These are phyloP conservation scores for Loriculus beryllinus DNA, from an alignment of 2,797 vertebrate species.

Conservation along the genomic window DNA sequence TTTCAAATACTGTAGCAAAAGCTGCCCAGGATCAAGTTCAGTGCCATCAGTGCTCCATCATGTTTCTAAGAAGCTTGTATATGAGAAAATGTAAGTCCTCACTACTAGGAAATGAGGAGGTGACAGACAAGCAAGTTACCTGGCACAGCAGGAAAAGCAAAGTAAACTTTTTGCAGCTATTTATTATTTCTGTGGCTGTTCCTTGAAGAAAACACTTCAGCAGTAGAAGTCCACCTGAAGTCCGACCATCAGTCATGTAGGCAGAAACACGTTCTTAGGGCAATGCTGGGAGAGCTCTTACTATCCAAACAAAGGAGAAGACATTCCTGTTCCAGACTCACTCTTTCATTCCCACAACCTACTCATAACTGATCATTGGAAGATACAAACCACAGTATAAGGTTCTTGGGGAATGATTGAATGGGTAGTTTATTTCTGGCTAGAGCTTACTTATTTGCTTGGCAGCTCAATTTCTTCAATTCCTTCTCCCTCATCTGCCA, in stretches of 20 bases:
- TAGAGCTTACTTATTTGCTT: background rate
- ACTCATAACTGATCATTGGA: background rate
- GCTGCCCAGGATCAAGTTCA: background rate
- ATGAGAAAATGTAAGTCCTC: background rate
- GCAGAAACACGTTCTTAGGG: background rate
- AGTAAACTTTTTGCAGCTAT: background rate
- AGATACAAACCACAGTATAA: background rate
- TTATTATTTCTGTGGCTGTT: background rate
- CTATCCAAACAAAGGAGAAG: background rate
- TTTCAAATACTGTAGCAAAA: background rate
- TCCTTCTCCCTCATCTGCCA: too few relatives aligned
- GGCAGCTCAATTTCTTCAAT: background rate
- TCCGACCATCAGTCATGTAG: background rate
- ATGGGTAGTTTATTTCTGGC: background rate
- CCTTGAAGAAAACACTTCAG: background rate
- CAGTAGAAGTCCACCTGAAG: background rate
- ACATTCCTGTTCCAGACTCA: background rate
- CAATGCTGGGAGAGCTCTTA: background rate
- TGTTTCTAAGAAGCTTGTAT: background rate
- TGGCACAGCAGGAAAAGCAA: background rate
- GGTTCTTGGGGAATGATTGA: background rate
- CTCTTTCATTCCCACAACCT: background rate
- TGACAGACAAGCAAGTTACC: background rate
- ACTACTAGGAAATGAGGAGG: background rate
- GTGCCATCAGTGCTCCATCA: background rate